These are phyloP conservation scores for Cyclina sinensis DNA, from an alignment of 1,140 invertebrate species.

Conservation along the genomic window DNA sequence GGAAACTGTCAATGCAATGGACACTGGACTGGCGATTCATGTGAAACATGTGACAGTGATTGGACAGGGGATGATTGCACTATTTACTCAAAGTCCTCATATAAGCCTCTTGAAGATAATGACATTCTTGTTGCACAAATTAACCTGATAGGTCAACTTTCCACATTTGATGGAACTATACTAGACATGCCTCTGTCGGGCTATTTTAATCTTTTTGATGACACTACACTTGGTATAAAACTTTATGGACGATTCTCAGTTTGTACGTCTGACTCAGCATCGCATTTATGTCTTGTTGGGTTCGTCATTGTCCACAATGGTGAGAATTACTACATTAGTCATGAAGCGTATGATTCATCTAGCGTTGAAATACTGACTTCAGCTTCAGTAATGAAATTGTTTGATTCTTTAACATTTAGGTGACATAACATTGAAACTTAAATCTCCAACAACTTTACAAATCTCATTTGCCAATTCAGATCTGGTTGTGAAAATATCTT, in stretches of 20 bases:
- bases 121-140: conserved; percentile 64
- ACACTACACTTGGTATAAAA: background rate
- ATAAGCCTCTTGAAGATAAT: conserved; percentile 3
- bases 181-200: conserved; percentile 59
- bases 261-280: conserved; percentile 20
- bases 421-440: conserved; percentile 15
- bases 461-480: conserved; percentile 15
- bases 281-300: conserved; percentile 59
- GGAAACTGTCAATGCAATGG: conserved; percentile 70
- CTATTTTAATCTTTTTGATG: conserved; percentile 42
- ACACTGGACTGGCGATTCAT: conserved; percentile 68
- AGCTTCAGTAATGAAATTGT: background rate
- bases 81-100: conserved; percentile 22
- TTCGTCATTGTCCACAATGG: conserved; percentile 65
- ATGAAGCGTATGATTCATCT: conserved; percentile 29
- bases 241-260: conserved; percentile 56
- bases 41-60: conserved; percentile 62
- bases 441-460: conserved; percentile 12
- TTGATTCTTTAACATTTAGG: conserved; percentile 34
- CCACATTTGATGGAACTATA: conserved; percentile 68
- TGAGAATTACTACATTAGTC: conserved; percentile 53
- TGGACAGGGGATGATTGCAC: conserved; percentile 74
- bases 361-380: conserved; percentile 44
- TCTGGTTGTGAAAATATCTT: conserved; percentile 31
- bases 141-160: conserved; percentile 52